Evolutionary conservation across 2,888 invertebrate genomes (phyloP), one percentile per base, ranked within the genome.

Genomic region (Pollenia labialis): DNA sequence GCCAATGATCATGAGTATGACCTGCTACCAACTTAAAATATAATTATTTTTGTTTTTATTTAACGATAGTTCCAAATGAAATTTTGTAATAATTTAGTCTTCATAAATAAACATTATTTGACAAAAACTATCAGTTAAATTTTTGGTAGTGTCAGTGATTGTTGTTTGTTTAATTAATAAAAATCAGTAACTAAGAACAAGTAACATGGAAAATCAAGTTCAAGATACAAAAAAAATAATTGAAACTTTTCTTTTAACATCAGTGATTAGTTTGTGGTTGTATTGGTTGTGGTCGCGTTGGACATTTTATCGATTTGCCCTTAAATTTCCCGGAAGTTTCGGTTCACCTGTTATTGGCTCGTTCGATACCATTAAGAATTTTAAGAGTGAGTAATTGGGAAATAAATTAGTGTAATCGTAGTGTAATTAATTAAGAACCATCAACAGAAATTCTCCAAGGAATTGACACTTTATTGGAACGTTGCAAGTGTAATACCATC

Each of bases 251-350:
- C 18, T 85, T 10, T 3, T 79, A 9, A 4, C 18, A 46, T 12
- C 58, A n/a, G 23, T 50, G 10, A 44, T 82, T n/a, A 42, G 82
- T 58, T 74, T 88, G 10, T 88, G 87, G 87, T 10, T 83, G 12
- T 76, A 69, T 50, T 88, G 88, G 88, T 40, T 88, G 54, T 88
- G 88, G 88, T 80, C 79, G 11, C 75, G 87, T 16, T 64, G 83
- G 6, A 11, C 46, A 40, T 64, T 85, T 18, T 88, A 88, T 54
- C 64, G 52, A 9, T 88, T 88, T 71, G 56, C 87, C 8, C 62
- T 72, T 1, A 72, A 76, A 44, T 84, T 80, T 48, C 85, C 88
- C 40, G 85, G 88, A 64, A 23, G 23, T 54, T 66, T 87, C 9
- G 88, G 88, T 4, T 23, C 44, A 1, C 88, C 88, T 1, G 8